Evolutionary conservation across 2,888 invertebrate genomes (phyloP), one percentile per base, ranked within the genome.

Genomic region (Cheilosia vernalis): DNA sequence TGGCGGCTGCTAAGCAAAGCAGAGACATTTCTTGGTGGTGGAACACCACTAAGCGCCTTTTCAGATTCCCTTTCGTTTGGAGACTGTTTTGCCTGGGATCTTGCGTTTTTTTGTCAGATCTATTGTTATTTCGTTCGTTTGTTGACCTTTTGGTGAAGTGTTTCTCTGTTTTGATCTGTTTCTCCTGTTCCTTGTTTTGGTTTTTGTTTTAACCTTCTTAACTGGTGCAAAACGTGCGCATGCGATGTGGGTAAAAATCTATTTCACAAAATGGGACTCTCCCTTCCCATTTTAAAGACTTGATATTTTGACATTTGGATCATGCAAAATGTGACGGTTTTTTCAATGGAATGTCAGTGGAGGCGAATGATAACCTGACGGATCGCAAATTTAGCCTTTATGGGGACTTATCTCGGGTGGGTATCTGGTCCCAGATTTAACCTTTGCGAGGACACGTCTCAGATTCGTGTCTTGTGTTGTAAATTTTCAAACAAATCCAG

Each of bases 121-220:
- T 66, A 61, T 72, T 72, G 55, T 72, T 70, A 61, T 77, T 72
- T 42, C 70, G 60, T 66, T 82, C 82, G 82, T 82, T 82, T 82
- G 82, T 82, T 82, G 82, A 82, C 82, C 82, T 82, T 82, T 80
- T 67, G 17, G 24, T 55, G 30, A 33, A 27, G 40, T 53, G 10
- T 37, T 55, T 33, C 37, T 83, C 72, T 72, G 60, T 72, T 77
- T 77, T 77, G 70, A 66, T 70, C 56, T 64, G 47, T 9, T 83
- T 83, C 60, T 37, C 17, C 30, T 56, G 51, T 13, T 60, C 53
- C 17, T 56, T 51, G 21, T 72, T 51, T 37, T 15, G 7, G 10
- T 55, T 47, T 47, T 49, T 63, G 30, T 66, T 73, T 60, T 60
- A 61, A 40, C 61, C 67, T 67, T 47, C 47, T 60, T 67, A 80